Percentiles rank a stretch among this genome's conserved stretches.
These are phyloP conservation scores for Embidobia sp. DNA, from an alignment of 2,888 invertebrate species.

Conservation along the genomic window DNA sequence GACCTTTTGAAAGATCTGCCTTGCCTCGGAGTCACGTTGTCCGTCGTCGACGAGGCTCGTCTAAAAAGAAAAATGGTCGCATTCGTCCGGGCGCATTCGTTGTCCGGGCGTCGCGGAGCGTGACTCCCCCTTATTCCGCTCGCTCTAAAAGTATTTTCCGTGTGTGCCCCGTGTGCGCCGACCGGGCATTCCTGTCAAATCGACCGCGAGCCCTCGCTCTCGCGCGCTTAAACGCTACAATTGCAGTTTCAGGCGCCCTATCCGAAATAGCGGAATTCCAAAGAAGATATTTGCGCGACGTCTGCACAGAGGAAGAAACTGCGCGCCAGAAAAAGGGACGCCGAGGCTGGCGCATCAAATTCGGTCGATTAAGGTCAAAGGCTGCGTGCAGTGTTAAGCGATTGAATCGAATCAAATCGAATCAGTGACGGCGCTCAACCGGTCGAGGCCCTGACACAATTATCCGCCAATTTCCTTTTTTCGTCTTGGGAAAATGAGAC, in stretches of 20 bases:
- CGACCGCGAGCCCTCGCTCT: conserved; percentile 44
- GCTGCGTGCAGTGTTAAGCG: conserved; percentile 50
- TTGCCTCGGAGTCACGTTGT: too few species aligned
- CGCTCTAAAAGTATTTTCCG: conserved; percentile 15
- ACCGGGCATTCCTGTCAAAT: conserved; percentile 56
- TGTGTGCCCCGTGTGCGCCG: conserved; percentile 23
- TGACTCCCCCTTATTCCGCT: conserved; percentile 16
- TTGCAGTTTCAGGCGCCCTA: conserved; percentile 30
- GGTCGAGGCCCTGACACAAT: neutral
- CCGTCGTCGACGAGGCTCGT: conserved; percentile 4
- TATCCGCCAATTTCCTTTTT: too few species aligned
- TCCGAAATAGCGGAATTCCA: conserved; percentile 50
- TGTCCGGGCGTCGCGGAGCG: conserved; percentile 42
- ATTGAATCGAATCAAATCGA: conserved; percentile 61
- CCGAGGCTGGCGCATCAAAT: conserved; percentile 69
- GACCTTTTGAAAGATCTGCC: too few species aligned
- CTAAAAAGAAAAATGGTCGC: conserved; percentile 26
- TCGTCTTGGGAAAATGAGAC: too few species aligned
- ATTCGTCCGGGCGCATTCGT: conserved; percentile 11
- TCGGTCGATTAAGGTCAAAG: conserved; percentile 68
- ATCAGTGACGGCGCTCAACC: conserved; percentile 18
- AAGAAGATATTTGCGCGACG: conserved; percentile 45
- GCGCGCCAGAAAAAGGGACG: conserved; percentile 52
- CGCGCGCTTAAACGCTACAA: conserved; percentile 43
- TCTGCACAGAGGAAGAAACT: conserved; percentile 12